These are phyloP conservation scores for Odontamblyopus lacepedii DNA, from an alignment of 2,797 vertebrate genomes.

Conservation along the genomic window DNA sequence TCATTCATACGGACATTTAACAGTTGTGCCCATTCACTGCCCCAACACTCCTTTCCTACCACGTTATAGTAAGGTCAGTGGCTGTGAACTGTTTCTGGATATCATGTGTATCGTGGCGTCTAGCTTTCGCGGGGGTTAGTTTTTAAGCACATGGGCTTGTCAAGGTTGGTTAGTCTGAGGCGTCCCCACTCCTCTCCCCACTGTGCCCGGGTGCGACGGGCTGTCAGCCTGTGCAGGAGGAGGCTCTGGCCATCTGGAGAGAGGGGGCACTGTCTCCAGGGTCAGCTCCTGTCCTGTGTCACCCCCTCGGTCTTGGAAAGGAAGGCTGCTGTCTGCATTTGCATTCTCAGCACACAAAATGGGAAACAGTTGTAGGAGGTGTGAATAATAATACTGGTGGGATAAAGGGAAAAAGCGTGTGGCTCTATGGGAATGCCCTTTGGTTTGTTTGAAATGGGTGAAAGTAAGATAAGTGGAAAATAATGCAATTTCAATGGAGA, in stretches of 20 bases:
- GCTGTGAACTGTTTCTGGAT: background rate
- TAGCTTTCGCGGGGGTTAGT: slow-evolving; percentile 1
- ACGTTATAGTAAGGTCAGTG: slow-evolving; percentile 10
- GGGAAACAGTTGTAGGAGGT: background rate
- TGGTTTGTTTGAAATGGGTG: too few relatives aligned
- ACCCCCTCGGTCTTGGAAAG: slow-evolving; percentile 44
- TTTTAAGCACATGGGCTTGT: slow-evolving; percentile 8
- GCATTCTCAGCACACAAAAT: slow-evolving; percentile 28
- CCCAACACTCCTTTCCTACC: background rate
- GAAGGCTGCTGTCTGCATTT: slow-evolving; percentile 39
- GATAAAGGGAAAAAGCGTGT: background rate
- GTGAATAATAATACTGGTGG: slow-evolving; percentile 2
- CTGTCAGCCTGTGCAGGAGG: slow-evolving; percentile 40
- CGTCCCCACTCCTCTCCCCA: slow-evolving; percentile 22
- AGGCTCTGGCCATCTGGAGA: slow-evolving; percentile 57
- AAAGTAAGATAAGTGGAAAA: too few relatives aligned
- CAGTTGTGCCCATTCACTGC: too few relatives aligned
- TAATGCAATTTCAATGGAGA: too few relatives aligned
- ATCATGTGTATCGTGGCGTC: background rate
- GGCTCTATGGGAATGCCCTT: background rate
- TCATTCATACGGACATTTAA: too few relatives aligned
- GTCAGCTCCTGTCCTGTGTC: slow-evolving; percentile 31
- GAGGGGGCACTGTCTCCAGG: slow-evolving; percentile 42
- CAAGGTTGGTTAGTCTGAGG: slow-evolving; percentile 43
- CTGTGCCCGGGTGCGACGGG: slow-evolving; percentile 30